Conservation (phyloP, 23 tunicate species). For the Ascidia mentula region DNA sequence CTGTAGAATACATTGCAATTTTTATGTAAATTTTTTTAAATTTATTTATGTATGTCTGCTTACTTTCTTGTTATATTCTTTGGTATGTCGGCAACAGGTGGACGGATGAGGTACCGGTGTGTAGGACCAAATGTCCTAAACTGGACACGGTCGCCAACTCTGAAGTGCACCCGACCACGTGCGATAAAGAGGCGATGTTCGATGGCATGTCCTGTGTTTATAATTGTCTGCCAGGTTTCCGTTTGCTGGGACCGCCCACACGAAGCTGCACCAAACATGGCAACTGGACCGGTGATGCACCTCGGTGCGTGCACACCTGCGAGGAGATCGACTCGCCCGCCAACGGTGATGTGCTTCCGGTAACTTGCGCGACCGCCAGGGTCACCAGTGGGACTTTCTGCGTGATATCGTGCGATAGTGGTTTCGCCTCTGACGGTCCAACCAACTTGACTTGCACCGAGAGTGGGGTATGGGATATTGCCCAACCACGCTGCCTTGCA, state of each 20-base stretch:
- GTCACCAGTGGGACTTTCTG: neutral
- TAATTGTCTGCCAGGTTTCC: neutral
- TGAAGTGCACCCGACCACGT: neutral
- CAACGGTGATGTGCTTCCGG: neutral
- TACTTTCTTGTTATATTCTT: neutral
- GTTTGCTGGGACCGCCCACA: neutral
- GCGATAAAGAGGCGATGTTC: neutral
- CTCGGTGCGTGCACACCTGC: neutral
- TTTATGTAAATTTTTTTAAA: too few species aligned
- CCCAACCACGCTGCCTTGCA: neutral
- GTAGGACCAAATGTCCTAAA: slow-evolving; percentile 26
- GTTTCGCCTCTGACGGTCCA: neutral
- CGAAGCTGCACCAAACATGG: neutral
- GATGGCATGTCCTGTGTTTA: neutral
- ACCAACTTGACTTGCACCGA: slow-evolving; percentile 8
- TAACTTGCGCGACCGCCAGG: neutral
- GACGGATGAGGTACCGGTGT: slow-evolving; percentile 27
- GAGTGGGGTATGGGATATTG: neutral
- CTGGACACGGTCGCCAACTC: neutral
- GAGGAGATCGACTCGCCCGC: neutral
- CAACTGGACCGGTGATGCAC: neutral
- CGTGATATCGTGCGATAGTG: neutral
- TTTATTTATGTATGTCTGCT: too few species aligned
- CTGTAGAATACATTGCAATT: too few species aligned
- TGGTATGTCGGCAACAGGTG: slow-evolving; percentile 18